Percentiles rank a stretch among this genome's conserved stretches.
phyloP scores from a whole-genome alignment of 2,113 vertebrate species.

The Tor tambroides region DNA sequence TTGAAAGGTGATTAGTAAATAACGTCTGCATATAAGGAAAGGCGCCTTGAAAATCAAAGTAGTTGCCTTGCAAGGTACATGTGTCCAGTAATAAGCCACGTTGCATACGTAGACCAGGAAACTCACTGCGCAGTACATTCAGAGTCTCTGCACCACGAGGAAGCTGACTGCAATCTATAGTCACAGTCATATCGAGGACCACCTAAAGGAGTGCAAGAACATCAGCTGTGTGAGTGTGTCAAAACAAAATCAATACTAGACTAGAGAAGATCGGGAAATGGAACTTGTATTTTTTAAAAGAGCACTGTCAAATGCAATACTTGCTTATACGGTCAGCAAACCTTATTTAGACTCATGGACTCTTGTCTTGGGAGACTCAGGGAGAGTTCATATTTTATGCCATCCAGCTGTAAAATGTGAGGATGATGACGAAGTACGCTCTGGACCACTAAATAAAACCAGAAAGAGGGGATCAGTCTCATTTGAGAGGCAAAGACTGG shows the following conservation, averaged over 20 bases:
- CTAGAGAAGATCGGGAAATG: background rate
- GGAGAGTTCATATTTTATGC: constrained; percentile 69
- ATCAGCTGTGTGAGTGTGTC: background rate
- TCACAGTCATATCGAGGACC: constrained; percentile 68
- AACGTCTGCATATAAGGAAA: constrained; percentile 71
- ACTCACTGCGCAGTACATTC: constrained; percentile 63
- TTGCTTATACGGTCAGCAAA: constrained; percentile 49
- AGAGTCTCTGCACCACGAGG: constrained; percentile 68
- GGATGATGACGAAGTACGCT: constrained; percentile 66
- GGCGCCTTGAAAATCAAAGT: constrained; percentile 77
- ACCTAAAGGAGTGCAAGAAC: constrained; percentile 68
- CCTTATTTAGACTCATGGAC: constrained; percentile 75
- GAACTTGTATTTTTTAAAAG: too few species aligned
- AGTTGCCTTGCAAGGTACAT: constrained; percentile 71
- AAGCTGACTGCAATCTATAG: constrained; percentile 75
- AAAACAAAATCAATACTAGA: background rate
- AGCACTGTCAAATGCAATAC: background rate
- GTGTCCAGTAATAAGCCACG: constrained; percentile 50
- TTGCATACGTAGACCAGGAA: constrained; percentile 69
- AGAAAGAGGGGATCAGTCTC: constrained; percentile 65
- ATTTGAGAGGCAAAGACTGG: constrained; percentile 55
- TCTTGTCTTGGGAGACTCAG: constrained; percentile 63
- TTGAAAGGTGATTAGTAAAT: constrained; percentile 45
- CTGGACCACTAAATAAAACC: constrained; percentile 75
- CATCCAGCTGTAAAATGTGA: constrained; percentile 75